These are phyloP conservation scores for human (Homo sapiens) DNA, from an alignment of 2,113 vertebrate genomes.

Conservation along the genomic window GRCh38 chr7:20721001-20721500, in stretches of 20 bases:
- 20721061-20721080: not conserved
- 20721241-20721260: not conserved
- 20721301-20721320: not conserved
- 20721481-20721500: not conserved
- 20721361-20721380: not conserved
- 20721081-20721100: not conserved
- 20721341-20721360: not conserved
- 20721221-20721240: not conserved
- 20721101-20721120: not conserved
- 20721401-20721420: not conserved
- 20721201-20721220: not conserved
- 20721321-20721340: not conserved
- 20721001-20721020: not conserved
- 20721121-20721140: not conserved
- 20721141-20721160: not conserved
- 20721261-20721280: not conserved
- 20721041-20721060: not conserved
- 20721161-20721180: not conserved
- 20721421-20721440: not conserved
- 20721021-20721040: not conserved
- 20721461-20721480: not conserved
- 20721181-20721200: not conserved
- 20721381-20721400: not conserved
- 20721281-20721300: not conserved
- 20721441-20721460: not conserved